Evolutionary conservation across 2,797 vertebrate species (phyloP).

Genomic region (Notamacropus eugenii): DNA sequence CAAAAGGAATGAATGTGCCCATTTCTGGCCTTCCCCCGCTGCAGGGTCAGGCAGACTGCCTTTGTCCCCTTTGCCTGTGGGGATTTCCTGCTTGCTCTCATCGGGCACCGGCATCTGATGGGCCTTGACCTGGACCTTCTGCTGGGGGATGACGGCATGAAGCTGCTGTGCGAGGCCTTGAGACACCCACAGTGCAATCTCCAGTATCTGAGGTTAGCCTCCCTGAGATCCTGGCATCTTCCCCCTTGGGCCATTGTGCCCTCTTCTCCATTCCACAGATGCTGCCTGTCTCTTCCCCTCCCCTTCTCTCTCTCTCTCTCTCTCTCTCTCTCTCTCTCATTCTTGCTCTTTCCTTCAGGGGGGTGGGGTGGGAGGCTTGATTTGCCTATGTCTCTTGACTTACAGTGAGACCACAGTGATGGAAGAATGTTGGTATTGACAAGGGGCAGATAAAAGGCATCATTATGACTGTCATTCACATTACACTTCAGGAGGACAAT

Average conservation of each 20-base stretch:
- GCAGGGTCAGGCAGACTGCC: background rate
- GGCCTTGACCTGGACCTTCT: constrained; percentile 66
- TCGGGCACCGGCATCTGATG: constrained; percentile 47
- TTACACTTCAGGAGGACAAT: too few species aligned
- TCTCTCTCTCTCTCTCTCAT: too few species aligned
- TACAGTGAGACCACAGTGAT: too few species aligned
- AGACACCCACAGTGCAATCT: constrained; percentile 53
- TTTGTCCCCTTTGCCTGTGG: constrained; percentile 64
- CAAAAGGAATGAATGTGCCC: background rate
- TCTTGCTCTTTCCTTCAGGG: too few species aligned
- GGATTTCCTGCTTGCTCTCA: constrained; percentile 82
- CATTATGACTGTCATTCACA: too few species aligned
- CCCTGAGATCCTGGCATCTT: background rate
- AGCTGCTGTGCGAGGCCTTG: constrained; percentile 64
- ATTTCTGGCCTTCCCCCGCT: background rate
- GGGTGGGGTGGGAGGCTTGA: fast-evolving
- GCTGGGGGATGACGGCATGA: constrained; percentile 61
- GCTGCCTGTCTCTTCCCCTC: background rate
- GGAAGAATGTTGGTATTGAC: too few species aligned
- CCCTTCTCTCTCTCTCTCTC: too few species aligned
- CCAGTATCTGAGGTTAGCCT: constrained; percentile 69
- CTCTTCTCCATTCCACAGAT: too few species aligned
- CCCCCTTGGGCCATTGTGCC: too few species aligned
- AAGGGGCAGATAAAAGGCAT: too few species aligned
- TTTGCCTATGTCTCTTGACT: background rate